Conservation (phyloP, 2,113 vertebrate species). For the Monarcha castaneiventris region DNA sequence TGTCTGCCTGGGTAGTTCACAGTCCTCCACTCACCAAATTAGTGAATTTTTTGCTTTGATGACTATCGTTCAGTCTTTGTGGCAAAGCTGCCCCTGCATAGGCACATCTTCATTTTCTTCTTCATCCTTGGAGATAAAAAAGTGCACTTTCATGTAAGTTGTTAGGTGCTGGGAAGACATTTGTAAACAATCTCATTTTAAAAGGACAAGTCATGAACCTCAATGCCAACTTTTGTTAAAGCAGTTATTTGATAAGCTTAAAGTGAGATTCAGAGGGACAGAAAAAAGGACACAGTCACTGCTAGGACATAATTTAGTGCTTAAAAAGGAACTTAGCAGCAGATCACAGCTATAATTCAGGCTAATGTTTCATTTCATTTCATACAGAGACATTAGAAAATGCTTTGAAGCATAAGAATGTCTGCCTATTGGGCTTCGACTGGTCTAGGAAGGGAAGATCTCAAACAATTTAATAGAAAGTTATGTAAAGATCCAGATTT, state of each 20-base stretch:
- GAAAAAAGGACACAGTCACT: conserved; percentile 13
- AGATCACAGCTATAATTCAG: conserved; percentile 42
- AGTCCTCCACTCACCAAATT: not conserved
- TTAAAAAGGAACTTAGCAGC: not conserved
- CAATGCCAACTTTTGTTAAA: not conserved
- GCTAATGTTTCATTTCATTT: conserved; percentile 44
- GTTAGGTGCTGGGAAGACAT: not conserved
- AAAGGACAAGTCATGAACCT: conserved; percentile 18
- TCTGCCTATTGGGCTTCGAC: not conserved
- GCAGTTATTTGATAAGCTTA: conserved; percentile 9
- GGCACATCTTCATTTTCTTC: not conserved
- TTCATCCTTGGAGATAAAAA: not conserved
- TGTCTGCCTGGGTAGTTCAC: not conserved
- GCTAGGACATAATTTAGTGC: conserved; percentile 7
- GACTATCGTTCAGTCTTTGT: not conserved
- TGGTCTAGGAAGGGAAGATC: not conserved
- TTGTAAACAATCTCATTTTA: conserved; percentile 33
- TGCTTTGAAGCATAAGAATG: conserved; percentile 18
- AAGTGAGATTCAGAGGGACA: not conserved
- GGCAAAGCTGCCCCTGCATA: not conserved
- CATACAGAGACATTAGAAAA: conserved; percentile 34
- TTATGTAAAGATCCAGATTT: conserved; percentile 43
- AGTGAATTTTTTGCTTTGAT: not conserved
- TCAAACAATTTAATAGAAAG: conserved; percentile 35
- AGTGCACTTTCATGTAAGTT: not conserved